Base-by-base conservation (phyloP, 2,113 vertebrate genomes). In the Lipophrys pholis region DNA sequence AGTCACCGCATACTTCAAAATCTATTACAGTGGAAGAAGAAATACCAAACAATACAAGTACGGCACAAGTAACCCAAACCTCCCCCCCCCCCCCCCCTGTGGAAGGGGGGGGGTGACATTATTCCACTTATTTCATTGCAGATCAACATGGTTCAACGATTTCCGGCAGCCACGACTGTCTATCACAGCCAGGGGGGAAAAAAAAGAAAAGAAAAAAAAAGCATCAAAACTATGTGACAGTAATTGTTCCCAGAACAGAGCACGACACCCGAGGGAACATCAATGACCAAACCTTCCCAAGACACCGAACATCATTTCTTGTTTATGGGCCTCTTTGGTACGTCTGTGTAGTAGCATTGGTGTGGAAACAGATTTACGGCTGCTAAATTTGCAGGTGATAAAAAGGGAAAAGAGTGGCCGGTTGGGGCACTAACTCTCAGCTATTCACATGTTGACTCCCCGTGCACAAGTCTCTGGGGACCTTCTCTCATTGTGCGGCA, bases 361-460 rank as follows among this genome's bases (percentile, higher is more conserved):
- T 87, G 85, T 81, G 82, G 83, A 89, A 91, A 83, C 78, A 80
- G 85, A 91, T 92, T 90, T 89, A 92, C 80, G 78, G 86, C 55
- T 56, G 78, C 83, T 93, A 86, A 92, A 91, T 90, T 89, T 92
- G 82, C 79, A 78, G 83, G 86, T 79, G 80, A 90, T 90, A 85
- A 90, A 87, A 84, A 80, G 81, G 61, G 71, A 83, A 83, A 85
- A 81, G 82, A 87, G 73, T 78, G 76, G 81, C 66, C 87, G 76
- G 83, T 87, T 80, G 89, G 76, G 81, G 77, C 79, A 73, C 86
- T 90, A 90, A 90, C 82, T 89, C 84, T 87, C 57, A 79, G 78
- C 89, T 82, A 87, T 90, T 93, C 91, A 82, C 83, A 83, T 77
- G 81, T 82, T 76, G 89, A 90, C 78, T 87, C 73, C 73, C 73